Base-by-base conservation (phyloP, 2,888 invertebrate species). In the Dusona sp. region DNA sequence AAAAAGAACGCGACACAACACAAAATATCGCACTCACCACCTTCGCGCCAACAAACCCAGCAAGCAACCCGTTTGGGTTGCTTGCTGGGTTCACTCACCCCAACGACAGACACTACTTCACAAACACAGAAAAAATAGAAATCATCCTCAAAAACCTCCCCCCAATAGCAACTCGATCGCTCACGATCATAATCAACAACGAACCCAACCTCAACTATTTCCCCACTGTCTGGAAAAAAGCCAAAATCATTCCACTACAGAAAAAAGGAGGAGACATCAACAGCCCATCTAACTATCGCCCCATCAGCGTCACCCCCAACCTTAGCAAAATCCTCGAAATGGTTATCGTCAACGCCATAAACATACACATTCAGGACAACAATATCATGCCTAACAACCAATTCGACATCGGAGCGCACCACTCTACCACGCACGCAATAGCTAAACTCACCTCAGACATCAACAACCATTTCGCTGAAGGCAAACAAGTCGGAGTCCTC, bases 321-420 rank as follows among this genome's bases (percentile, higher is more conserved):
- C 48, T 85, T 1, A 83, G 88, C 38, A 88, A 87, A 65, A 84
- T 84, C 0, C 87, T 33, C 19, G 84, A 86, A 78, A 36, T 68
- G 8, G 1, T 84, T 4, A 79, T 87, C 3, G 65, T 84, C 0
- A 42, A 73, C 1, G 4, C 54, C 1, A 83, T 88, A 13, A 7
- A 42, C 0, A 4, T 45, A 0, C 42, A 77, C 36, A 68, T 68
- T 4, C 29, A 45, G 0, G 3, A 13, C 7, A 38, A 82, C 4
- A 65, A 61, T 0, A 42, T 83, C 2, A 82, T 87, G 0, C 86
- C 87, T 0, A 65, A 86, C 9, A 57, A 68, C 11, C 80, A 87
- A 78, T 87, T 88, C n/a, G 88, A 87, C 0, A 87, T 87, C 38
- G 79, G 73, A 67, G 2, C n/a, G 2, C 25, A 73, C 0, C 85